phyloP scores from a whole-genome alignment of 2,113 vertebrate genomes.

The Hippoglossus stenolepis region DNA sequence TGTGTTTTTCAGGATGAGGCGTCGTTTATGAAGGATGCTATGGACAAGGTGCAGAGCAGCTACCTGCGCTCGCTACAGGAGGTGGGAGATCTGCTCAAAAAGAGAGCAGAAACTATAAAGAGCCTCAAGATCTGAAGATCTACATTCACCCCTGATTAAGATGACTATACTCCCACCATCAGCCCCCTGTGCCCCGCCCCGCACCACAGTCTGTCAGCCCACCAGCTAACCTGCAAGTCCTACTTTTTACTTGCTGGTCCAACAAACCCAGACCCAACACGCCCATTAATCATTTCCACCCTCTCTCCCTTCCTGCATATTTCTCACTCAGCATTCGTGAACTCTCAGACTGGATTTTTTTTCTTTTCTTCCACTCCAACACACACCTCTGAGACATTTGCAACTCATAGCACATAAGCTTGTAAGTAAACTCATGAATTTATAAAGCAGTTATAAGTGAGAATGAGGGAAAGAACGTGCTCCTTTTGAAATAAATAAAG shows the following conservation, averaged over 20 bases:
- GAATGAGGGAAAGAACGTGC: neutral
- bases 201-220: slow-evolving; percentile 23
- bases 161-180: slow-evolving; percentile 36
- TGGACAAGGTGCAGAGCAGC: slow-evolving; percentile 96
- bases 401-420: slow-evolving; percentile 77
- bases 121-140: slow-evolving; percentile 91
- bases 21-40: slow-evolving; percentile 89
- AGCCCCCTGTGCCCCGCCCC: neutral
- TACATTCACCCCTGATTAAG: slow-evolving; percentile 20
- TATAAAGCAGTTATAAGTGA: slow-evolving; percentile 23
- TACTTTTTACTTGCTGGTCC: neutral
- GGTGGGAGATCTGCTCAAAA: slow-evolving; percentile 93
- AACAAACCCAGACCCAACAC: neutral
- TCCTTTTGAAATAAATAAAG: slow-evolving; percentile 36
- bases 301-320: slow-evolving; percentile 2
- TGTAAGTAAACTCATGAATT: slow-evolving; percentile 53
- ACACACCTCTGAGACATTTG: slow-evolving; percentile 56
- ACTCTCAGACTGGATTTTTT: slow-evolving; percentile 26
- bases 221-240: slow-evolving; percentile 16
- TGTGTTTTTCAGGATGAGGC: slow-evolving; percentile 87
- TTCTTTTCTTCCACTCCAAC: slow-evolving; percentile 11
- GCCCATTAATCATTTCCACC: slow-evolving; percentile 7
- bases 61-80: slow-evolving; percentile 96
- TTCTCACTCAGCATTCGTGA: slow-evolving; percentile 9
- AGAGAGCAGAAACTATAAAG: slow-evolving; percentile 93